Evolutionary conservation across 2,888 invertebrate species (phyloP), one percentile per base, ranked within the genome.

Genomic region (Eledona agricola): DNA sequence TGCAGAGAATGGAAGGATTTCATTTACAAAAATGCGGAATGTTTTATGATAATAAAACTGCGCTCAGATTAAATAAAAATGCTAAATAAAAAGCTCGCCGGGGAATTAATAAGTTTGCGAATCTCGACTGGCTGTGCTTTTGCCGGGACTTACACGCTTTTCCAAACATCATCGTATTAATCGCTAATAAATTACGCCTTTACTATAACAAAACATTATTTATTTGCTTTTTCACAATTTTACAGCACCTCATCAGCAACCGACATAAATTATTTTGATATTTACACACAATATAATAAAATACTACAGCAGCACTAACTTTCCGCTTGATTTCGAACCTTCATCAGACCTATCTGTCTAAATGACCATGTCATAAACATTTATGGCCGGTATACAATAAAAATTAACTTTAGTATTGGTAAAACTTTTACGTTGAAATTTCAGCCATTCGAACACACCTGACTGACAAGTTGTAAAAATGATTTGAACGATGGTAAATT

Each of bases 1-100:
- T 31, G 40, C 47, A 35, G 57, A 53, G 57, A 57, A 61, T 56
- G 67, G 66, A 72, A 73, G 71, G 72, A 72, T 74, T 75, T 72
- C 71, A 75, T 74, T 73, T 72, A 73, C 71, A 74, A 73, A 74
- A 74, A 73, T 73, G 73, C 66, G 73, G 72, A 74, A 72, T 74
- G 72, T 73, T 74, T 73, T 73, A 72, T 73, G 72, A 71, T 75
- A 74, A 74, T 74, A 74, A 74, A 74, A 75, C 70, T 65, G 68
- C 71, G 73, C 70, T 73, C 72, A 72, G 73, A 72, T 74, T 74
- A 73, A 74, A 75, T 74, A 73, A 74, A 74, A 75, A 75, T 75
- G 75, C 72, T 72, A 74, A 75, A 73, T 73, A 72, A 74, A 74
- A 73, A 67, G 71, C 70, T 71, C 73, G 68, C 72, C 51, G 54